Conservation (phyloP, 2,888 invertebrate species). For the Melinaea marsaeus region DNA sequence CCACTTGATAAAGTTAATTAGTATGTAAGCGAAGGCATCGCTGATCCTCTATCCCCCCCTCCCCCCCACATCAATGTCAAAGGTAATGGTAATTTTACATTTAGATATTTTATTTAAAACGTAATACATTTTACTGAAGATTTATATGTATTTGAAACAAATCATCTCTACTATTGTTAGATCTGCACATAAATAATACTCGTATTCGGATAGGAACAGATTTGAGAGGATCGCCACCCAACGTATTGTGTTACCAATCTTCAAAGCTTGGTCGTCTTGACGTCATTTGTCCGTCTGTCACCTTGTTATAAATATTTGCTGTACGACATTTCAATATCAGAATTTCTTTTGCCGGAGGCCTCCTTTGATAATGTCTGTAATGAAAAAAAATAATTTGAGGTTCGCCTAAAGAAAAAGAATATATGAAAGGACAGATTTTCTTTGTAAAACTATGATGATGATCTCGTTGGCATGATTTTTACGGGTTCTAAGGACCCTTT, state of each 20-base stretch:
- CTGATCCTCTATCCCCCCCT: neutral
- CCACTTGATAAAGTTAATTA: conserved; percentile 13
- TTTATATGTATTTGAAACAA: neutral
- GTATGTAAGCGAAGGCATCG: neutral
- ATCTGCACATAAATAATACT: neutral
- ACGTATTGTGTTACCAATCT: conserved; percentile 1
- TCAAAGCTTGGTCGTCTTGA: neutral
- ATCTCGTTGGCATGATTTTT: too few relatives aligned
- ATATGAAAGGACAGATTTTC: too few relatives aligned
- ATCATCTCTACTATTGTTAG: conserved; percentile 2
- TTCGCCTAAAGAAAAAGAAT: too few relatives aligned
- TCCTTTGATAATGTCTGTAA: neutral
- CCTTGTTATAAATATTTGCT: neutral
- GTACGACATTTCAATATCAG: neutral
- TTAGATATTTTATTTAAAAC: too few relatives aligned
- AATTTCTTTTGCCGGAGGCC: neutral
- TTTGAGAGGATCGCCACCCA: neutral
- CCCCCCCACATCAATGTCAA: neutral
- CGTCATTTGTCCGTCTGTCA: neutral
- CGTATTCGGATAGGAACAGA: conserved; percentile 1
- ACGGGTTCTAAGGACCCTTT: too few relatives aligned
- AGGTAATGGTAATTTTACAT: too few relatives aligned
- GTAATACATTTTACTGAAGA: too few relatives aligned
- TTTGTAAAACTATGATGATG: too few relatives aligned
- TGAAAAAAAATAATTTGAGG: too few relatives aligned